These are phyloP conservation scores for Choloepus hoffmanni DNA, from an alignment of 2,113 vertebrate species.

Conservation along the genomic window DNA sequence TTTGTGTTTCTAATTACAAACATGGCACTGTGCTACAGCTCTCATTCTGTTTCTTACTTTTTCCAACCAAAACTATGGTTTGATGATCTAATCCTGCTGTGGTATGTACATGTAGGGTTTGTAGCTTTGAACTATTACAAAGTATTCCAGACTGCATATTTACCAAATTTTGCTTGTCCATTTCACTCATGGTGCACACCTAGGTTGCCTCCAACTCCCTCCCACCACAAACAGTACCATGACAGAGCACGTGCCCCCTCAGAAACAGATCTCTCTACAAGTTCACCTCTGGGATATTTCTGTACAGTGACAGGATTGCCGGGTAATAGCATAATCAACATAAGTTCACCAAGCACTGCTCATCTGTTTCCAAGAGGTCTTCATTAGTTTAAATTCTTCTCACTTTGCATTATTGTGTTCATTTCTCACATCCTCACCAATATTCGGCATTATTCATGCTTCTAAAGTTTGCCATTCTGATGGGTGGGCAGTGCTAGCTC, in stretches of 20 bases:
- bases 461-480: neutral
- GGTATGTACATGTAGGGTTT: neutral
- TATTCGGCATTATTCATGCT: neutral
- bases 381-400: constrained; percentile 27
- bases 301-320: neutral
- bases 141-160: neutral
- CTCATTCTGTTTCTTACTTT: neutral
- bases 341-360: neutral
- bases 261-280: neutral
- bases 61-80: neutral
- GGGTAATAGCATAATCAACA: neutral
- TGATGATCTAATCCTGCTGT: neutral
- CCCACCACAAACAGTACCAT: neutral
- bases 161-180: neutral
- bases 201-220: neutral
- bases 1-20: neutral
- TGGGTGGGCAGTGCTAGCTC: neutral
- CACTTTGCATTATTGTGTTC: neutral
- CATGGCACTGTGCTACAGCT: neutral
- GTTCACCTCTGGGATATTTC: neutral
- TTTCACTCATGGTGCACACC: neutral
- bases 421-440: neutral
- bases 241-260: neutral
- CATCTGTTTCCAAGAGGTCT: neutral
- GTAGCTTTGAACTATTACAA: neutral